Conservation (phyloP, 2,797 vertebrate genomes). For the Leptodactylus fallax region DNA sequence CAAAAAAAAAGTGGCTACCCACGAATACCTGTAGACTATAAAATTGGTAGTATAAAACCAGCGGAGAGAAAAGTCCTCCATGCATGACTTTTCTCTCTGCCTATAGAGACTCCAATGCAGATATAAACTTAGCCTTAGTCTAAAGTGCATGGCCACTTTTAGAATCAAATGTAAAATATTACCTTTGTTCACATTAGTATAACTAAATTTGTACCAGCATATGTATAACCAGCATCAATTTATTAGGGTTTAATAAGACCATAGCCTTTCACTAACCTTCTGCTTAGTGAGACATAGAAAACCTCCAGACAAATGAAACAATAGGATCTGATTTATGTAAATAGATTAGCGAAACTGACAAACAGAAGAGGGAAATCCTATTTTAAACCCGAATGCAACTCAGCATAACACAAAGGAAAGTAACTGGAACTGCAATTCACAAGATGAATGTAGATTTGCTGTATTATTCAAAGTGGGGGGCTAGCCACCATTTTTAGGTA, state of each 20-base stretch:
- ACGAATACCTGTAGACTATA: no score
- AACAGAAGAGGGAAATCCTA: constrained; percentile 36
- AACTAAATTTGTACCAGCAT: neutral
- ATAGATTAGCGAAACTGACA: constrained; percentile 22
- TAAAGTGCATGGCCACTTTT: no score
- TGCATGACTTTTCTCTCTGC: no score
- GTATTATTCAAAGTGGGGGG: neutral
- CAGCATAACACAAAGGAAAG: constrained; percentile 5
- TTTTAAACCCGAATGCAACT: constrained; percentile 38
- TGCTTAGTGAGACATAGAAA: constrained; percentile 22
- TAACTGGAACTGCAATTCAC: constrained; percentile 8
- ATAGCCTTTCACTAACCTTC: constrained; percentile 47
- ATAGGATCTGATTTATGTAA: constrained; percentile 40
- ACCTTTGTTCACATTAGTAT: neutral
- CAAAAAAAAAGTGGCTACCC: no score
- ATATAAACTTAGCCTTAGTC: no score
- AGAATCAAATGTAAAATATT: neutral
- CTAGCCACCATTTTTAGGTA: no score
- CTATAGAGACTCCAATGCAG: no score
- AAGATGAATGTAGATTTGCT: neutral
- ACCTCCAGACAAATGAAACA: constrained; percentile 36
- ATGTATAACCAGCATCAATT: neutral
- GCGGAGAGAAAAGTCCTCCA: no score
- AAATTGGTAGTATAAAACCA: no score
- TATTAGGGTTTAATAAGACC: constrained; percentile 6